Conservation (phyloP, 2,888 invertebrate species). For the Ferrisia virgata region DNA sequence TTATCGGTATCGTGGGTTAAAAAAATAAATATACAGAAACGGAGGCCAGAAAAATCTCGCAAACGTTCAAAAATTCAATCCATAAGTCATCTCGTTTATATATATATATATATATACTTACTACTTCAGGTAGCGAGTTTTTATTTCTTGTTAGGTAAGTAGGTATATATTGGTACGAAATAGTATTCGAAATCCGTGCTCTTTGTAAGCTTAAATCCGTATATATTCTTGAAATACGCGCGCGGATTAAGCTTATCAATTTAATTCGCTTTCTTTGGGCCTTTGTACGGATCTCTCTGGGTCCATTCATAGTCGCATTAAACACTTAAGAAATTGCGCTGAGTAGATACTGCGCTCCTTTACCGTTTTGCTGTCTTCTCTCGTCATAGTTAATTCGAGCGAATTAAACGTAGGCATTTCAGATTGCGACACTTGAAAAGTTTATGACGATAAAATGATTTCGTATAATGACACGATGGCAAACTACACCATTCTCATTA, state of each 20-base stretch:
- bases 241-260: not conserved
- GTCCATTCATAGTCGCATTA: not conserved
- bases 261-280: not conserved
- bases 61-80: not conserved
- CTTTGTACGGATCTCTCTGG: not conserved
- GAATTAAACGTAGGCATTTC: not conserved
- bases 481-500: not conserved
- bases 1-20: not conserved
- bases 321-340: not conserved
- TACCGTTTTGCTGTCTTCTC: not conserved
- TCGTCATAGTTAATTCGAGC: not conserved
- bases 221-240: not conserved
- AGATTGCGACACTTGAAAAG: not conserved
- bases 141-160: no score
- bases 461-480: not conserved
- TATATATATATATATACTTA: no score
- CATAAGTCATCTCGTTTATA: not conserved
- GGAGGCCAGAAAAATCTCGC: not conserved
- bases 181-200: no score
- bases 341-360: not conserved
- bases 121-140: not conserved
- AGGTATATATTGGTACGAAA: no score
- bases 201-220: not conserved
- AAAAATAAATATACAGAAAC: not conserved
- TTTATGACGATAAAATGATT: slow-evolving; percentile 11